Base-by-base conservation (phyloP, 1,140 invertebrate species). In the Agraylea sexmaculata region DNA sequence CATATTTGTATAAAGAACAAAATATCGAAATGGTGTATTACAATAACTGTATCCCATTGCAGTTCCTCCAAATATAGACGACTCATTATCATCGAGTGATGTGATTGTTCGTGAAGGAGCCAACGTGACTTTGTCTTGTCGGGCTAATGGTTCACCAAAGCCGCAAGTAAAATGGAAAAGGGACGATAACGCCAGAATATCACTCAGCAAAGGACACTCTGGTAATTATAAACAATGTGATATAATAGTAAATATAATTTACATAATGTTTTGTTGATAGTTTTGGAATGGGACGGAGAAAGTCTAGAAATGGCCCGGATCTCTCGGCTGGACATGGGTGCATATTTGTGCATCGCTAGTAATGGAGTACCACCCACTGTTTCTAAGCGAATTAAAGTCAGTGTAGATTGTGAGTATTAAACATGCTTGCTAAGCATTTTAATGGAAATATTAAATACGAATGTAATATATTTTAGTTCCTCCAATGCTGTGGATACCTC, bases 1-100 rank as follows among this genome's bases (percentile, higher is more conserved):
- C n/a, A n/a, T n/a, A n/a, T n/a, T n/a, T n/a, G n/a, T n/a, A n/a
- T n/a, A n/a, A n/a, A n/a, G n/a, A n/a, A n/a, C n/a, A n/a, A n/a
- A n/a, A n/a, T n/a, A n/a, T n/a, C n/a, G n/a, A n/a, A 47, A n/a
- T n/a, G n/a, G n/a, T n/a, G n/a, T n/a, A n/a, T n/a, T n/a, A n/a
- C n/a, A n/a, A n/a, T 57, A 49, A n/a, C n/a, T n/a, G n/a, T n/a
- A n/a, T n/a, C n/a, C n/a, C n/a, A n/a, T 74, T 68, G 7, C 69
- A 92, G 88, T 93, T 50, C 88, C 88, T 11, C 89, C 89, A 15
- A 85, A 87, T 57, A 92, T 92, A 53, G 84, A 89, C 54, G 86
- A 91, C 65, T 77, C 83, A 20, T 71, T 85, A 55, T 88, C 85
- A 56, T 87, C 86, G 53, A 85, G 85, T 49, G 88, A 93, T 60